These are phyloP conservation scores for Mormyrops attenuatus DNA, from an alignment of 2,797 vertebrate species.

Conservation along the genomic window DNA sequence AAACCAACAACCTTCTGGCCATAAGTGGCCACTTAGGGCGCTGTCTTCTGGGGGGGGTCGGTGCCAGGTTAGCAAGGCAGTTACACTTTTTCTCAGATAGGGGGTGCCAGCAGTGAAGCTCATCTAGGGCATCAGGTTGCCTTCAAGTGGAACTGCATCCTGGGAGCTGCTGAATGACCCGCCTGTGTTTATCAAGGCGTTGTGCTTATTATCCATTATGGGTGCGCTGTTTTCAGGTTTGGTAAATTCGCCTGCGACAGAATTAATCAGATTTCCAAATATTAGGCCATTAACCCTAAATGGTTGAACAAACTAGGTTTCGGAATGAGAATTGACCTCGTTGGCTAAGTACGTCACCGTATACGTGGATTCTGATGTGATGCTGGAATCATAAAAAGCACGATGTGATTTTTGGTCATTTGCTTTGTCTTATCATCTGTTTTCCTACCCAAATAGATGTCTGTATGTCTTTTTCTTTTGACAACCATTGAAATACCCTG, in stretches of 20 bases:
- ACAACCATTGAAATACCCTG: not conserved
- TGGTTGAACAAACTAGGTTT: not conserved
- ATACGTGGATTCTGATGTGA: not conserved
- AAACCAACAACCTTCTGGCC: not conserved
- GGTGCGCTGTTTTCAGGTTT: not conserved
- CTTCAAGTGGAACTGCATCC: not conserved
- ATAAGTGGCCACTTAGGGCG: not conserved
- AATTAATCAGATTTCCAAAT: conserved; percentile 3
- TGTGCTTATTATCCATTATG: not conserved
- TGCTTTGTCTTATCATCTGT: not conserved
- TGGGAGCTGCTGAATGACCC: not conserved
- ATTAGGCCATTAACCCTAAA: not conserved
- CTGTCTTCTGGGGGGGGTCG: not conserved
- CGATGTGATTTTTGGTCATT: not conserved
- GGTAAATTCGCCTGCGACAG: not conserved
- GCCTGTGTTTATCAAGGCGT: not conserved
- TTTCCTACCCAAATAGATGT: not conserved
- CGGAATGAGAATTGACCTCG: not conserved
- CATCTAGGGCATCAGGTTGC: not conserved
- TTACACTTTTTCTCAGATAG: not conserved
- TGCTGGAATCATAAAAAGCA: not conserved
- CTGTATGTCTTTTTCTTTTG: not conserved
- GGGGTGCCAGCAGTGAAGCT: not conserved
- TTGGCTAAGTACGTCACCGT: not conserved
- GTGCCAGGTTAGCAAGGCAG: not conserved